phyloP scores from a whole-genome alignment of 2,113 vertebrate species.

The Myrmecophaga tridactyla region DNA sequence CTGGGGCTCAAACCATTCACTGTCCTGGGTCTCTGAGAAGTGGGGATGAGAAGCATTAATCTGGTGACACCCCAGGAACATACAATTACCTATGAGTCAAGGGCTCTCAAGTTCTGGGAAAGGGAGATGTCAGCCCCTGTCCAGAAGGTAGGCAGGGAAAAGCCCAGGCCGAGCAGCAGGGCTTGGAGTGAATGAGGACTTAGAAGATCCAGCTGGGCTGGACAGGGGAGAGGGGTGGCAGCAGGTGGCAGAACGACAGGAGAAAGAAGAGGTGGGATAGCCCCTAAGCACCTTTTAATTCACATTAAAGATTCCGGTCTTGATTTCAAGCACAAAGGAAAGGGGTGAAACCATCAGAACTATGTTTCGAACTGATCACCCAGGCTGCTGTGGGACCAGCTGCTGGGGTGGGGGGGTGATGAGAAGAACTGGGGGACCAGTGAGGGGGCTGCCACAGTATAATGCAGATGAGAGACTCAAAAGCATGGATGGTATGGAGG shows the following conservation, averaged over 20 bases:
- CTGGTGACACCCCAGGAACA: background rate
- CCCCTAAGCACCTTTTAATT: background rate
- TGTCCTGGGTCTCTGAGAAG: background rate
- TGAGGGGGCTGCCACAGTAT: background rate
- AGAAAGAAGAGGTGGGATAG: background rate
- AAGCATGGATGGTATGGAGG: background rate
- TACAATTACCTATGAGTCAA: background rate
- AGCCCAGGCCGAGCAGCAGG: background rate
- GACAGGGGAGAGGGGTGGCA: background rate
- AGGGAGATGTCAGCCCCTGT: background rate
- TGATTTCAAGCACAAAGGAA: background rate
- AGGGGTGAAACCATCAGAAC: background rate
- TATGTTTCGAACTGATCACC: background rate
- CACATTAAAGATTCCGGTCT: background rate
- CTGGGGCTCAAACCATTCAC: background rate
- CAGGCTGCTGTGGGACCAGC: background rate
- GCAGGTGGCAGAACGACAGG: background rate
- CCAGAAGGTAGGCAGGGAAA: background rate
- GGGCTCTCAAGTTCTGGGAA: background rate
- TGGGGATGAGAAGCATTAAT: background rate
- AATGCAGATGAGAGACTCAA: background rate
- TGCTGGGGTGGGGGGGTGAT: too few species aligned
- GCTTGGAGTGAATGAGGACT: background rate
- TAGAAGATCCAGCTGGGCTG: background rate
- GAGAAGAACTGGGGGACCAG: background rate